phyloP scores from a whole-genome alignment of 64 coral and sea anemone species.

The Pocillopora damicornis region DNA sequence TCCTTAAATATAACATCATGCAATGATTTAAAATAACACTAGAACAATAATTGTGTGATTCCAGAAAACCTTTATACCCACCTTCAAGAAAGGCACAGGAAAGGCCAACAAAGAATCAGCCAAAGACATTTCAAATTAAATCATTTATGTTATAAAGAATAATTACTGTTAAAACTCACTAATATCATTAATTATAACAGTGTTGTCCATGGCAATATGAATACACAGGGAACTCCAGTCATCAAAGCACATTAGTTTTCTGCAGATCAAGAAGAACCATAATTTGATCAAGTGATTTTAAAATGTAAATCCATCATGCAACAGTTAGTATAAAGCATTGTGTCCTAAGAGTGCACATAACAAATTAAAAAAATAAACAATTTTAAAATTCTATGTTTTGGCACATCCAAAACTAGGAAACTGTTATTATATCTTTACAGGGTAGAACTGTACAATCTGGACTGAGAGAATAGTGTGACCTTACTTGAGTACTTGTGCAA shows the following conservation, averaged over 20 bases:
- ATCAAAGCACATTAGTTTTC: conserved; percentile 90
- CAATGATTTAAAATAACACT: no score
- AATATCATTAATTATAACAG: conserved; percentile 91
- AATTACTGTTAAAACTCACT: conserved; percentile 58
- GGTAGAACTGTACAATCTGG: neutral
- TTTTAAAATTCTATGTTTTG: no score
- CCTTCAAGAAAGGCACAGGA: no score
- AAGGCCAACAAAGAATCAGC: neutral
- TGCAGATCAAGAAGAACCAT: conserved; percentile 14
- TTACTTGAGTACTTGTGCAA: conserved; percentile 96
- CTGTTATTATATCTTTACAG: no score
- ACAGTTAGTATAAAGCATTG: no score
- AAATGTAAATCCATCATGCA: no score
- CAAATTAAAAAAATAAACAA: no score
- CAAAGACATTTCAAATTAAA: no score
- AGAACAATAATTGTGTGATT: neutral
- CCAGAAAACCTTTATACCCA: neutral
- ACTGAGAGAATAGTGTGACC: neutral
- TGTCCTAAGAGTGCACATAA: no score
- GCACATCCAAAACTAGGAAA: no score
- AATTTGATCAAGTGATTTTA: no score
- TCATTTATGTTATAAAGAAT: neutral
- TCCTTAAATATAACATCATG: no score
- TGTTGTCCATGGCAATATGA: conserved; percentile 99
- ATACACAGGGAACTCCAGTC: conserved; percentile 94